Percentiles rank a stretch among this genome's conserved stretches.
Evolutionary conservation across 92 coral and sea anemone genomes (phyloP).

Genomic region (Palythoa grandis): DNA sequence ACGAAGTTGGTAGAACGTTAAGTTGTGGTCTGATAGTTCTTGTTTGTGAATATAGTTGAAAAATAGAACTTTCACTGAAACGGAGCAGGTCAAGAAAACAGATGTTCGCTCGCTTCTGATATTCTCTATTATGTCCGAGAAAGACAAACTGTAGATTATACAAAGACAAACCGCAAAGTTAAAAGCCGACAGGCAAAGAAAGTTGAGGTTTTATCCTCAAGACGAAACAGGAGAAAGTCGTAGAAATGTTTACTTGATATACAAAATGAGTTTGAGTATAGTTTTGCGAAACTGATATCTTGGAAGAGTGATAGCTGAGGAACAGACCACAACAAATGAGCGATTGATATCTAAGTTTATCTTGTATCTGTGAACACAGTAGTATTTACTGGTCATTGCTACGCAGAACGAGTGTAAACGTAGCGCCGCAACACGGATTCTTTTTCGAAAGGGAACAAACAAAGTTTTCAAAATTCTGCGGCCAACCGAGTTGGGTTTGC

Average conservation of each 20-base stretch:
- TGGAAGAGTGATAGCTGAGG: slow-evolving; percentile 6
- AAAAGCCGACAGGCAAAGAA: neutral
- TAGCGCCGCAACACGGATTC: neutral
- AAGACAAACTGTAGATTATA: neutral
- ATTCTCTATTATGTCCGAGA: neutral
- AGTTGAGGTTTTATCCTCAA: neutral
- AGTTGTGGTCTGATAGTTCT: neutral
- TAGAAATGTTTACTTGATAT: neutral
- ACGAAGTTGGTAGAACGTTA: neutral
- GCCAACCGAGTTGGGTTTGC: slow-evolving; percentile 9
- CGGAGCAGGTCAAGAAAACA: neutral
- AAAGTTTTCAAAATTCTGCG: slow-evolving; percentile 7
- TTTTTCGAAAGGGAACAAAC: neutral
- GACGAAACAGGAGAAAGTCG: neutral
- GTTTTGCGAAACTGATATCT: neutral
- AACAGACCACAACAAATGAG: slow-evolving; percentile 10
- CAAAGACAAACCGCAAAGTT: neutral
- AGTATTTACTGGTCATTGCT: neutral
- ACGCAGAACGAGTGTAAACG: neutral
- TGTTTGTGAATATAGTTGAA: neutral
- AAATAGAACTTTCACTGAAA: neutral
- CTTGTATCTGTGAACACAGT: neutral
- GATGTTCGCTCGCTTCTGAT: neutral
- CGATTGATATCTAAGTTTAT: slow-evolving; percentile 22
- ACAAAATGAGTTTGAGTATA: neutral